A percentile compares a stretch with the other conserved stretches of the same genome.
Conservation (phyloP, 2,888 invertebrate genomes). For the Mycalesis mineus region DNA sequence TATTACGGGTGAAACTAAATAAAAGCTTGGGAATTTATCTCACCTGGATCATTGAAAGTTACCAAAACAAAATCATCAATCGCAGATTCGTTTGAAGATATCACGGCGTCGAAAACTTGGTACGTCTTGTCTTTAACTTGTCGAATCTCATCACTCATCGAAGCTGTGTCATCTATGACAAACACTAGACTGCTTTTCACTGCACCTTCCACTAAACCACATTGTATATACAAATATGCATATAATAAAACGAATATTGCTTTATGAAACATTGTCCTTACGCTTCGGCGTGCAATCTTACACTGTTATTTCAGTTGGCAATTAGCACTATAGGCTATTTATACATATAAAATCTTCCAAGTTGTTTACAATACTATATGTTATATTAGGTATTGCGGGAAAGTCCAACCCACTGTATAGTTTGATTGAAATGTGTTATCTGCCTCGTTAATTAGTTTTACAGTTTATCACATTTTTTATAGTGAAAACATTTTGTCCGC, state of each 20-base stretch:
- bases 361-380: background rate
- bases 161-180: conserved; percentile 54
- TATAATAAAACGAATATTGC: background rate
- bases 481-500: no score
- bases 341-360: background rate
- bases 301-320: background rate
- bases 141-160: conserved; percentile 50
- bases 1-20: no score
- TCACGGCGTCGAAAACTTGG: conserved; percentile 50
- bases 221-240: background rate
- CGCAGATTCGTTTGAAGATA: conserved; percentile 41
- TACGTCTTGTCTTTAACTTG: conserved; percentile 44
- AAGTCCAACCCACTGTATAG: background rate
- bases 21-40: no score
- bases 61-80: conserved; percentile 56
- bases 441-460: background rate
- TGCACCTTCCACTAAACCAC: background rate
- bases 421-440: background rate
- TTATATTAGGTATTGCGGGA: background rate
- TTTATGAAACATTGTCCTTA: background rate
- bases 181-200: conserved; percentile 52
- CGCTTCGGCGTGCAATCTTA: background rate
- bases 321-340: background rate
- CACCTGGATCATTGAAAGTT: conserved; percentile 60
- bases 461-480: no score